Evolutionary conservation across 35 echinoderm and acorn worm species (phyloP).

Genomic region (Chiridota heheva): DNA sequence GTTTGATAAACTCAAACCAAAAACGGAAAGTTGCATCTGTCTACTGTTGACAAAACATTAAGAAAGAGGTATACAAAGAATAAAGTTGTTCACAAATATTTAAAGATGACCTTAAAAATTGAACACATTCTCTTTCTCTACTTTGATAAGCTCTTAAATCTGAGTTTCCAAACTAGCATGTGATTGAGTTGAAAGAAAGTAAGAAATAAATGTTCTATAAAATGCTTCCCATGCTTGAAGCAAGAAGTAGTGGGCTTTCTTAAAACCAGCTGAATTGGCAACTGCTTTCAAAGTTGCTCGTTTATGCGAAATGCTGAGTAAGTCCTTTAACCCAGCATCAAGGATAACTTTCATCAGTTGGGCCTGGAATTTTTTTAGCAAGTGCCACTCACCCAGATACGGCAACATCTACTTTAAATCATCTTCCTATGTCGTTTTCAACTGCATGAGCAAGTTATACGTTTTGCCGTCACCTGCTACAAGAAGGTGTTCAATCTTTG

Average conservation of each 20-base stretch:
- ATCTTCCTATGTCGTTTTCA: slow-evolving; percentile 34
- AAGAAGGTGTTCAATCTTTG: slow-evolving; percentile 12
- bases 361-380: slow-evolving; percentile 35
- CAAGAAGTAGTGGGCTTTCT: neutral
- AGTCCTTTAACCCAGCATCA: neutral
- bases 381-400: slow-evolving; percentile 50
- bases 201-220: neutral
- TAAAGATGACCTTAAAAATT: slow-evolving; percentile 3
- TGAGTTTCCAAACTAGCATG: too few species aligned
- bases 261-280: slow-evolving; percentile 13
- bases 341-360: slow-evolving; percentile 34
- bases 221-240: neutral
- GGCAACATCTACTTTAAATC: slow-evolving; percentile 41
- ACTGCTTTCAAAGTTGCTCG: slow-evolving; percentile 34
- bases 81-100: neutral
- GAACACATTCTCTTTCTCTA: too few species aligned
- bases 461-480: slow-evolving; percentile 57
- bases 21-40: neutral
- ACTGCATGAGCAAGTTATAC: slow-evolving; percentile 10
- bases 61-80: neutral
- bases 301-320: slow-evolving; percentile 31
- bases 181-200: neutral
- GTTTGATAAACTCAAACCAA: neutral
- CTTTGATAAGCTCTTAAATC: too few species aligned
- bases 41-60: neutral